Conservation (phyloP, 2,888 invertebrate species). For the Cantharis flavilabris region DNA sequence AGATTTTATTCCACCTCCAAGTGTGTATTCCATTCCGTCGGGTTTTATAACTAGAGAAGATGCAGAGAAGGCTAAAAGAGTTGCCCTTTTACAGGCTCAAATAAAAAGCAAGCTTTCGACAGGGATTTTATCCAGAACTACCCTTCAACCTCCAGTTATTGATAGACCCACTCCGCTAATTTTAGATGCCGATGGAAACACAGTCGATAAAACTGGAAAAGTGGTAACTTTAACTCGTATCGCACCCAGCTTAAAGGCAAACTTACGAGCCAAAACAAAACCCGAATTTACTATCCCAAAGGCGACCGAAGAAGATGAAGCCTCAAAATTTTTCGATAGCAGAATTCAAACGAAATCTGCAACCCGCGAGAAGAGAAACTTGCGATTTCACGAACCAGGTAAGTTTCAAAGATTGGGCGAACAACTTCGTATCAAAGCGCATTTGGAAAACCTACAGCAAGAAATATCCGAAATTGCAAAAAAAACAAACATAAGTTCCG, state of each 20-base stretch:
- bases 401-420: constrained; percentile 93
- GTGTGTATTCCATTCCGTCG: constrained; percentile 53
- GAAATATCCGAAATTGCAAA: constrained; percentile 97
- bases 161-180: constrained; percentile 87
- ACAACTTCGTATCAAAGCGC: constrained; percentile 87
- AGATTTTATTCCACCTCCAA: constrained; percentile 45
- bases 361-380: constrained; percentile 69
- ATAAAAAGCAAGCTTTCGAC: constrained; percentile 85
- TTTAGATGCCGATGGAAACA: constrained; percentile 90
- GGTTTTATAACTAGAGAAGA: constrained; percentile 63
- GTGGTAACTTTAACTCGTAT: constrained; percentile 88
- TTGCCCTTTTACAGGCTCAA: constrained; percentile 90
- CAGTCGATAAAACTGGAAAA: constrained; percentile 85
- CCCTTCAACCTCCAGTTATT: constrained; percentile 53
- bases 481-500: constrained; percentile 97
- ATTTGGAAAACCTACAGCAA: constrained; percentile 90
- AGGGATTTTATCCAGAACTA: constrained; percentile 58
- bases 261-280: constrained; percentile 89
- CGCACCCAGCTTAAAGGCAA: constrained; percentile 92
- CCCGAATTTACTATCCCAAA: constrained; percentile 86
- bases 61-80: constrained; percentile 84
- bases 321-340: constrained; percentile 73
- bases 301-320: constrained; percentile 55
- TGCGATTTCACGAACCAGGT: constrained; percentile 95
- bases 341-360: constrained; percentile 75